Percentiles rank a stretch among this genome's conserved stretches.
Evolutionary conservation across 2,113 vertebrate species (phyloP).

Genomic region (Oryzias celebensis): DNA sequence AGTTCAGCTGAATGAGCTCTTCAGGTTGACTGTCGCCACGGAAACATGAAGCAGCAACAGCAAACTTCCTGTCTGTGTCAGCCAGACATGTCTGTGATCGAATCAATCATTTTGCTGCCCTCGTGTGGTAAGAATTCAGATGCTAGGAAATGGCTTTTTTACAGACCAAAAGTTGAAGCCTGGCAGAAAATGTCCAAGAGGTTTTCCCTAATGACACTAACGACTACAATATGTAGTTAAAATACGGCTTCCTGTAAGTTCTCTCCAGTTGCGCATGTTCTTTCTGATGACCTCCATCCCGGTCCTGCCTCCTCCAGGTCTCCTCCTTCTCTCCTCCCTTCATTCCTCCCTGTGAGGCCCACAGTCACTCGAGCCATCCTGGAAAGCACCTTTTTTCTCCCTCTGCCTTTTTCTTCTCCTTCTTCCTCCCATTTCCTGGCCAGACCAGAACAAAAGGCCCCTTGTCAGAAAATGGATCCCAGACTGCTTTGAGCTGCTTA

Average conservation of each 20-base stretch:
- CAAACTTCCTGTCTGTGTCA: background rate
- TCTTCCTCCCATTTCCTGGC: constrained; percentile 55
- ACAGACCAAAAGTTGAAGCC: background rate
- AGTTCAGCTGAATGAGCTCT: too few relatives aligned
- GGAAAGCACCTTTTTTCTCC: constrained; percentile 19
- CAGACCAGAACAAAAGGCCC: constrained; percentile 65
- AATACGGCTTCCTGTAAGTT: background rate
- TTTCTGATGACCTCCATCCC: constrained; percentile 22
- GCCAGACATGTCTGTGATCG: background rate
- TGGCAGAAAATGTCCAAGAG: too few relatives aligned
- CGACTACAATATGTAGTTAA: too few relatives aligned
- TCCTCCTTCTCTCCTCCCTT: constrained; percentile 40
- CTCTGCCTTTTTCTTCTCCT: constrained; percentile 5
- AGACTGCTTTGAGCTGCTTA: constrained; percentile 39
- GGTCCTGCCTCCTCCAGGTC: constrained; percentile 23
- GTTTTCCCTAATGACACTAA: too few relatives aligned
- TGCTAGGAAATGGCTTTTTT: background rate
- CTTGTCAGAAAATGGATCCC: constrained; percentile 70
- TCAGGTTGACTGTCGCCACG: too few relatives aligned
- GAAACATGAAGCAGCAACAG: too few relatives aligned
- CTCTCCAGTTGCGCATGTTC: background rate
- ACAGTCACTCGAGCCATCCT: constrained; percentile 42
- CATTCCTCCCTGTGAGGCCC: constrained; percentile 44
- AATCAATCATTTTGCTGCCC: background rate
- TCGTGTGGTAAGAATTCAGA: background rate